phyloP scores from a whole-genome alignment of 2,113 vertebrate genomes.

The Hippocampus comes region DNA sequence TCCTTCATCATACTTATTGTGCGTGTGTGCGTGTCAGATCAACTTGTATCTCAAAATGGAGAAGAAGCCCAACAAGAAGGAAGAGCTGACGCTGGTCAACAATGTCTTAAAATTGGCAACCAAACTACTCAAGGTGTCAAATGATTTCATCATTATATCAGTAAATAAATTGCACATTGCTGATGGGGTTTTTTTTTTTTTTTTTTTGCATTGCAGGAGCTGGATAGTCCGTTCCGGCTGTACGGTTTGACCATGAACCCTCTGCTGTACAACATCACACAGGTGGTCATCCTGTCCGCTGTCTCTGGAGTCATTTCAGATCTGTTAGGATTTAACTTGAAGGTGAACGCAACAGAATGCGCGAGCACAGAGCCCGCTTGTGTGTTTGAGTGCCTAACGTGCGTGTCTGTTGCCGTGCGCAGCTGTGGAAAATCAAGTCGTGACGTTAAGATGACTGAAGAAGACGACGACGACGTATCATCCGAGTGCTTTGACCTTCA shows the following conservation, averaged over 20 bases:
- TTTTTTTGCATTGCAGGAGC: constrained; percentile 71
- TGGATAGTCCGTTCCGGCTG: constrained; percentile 92
- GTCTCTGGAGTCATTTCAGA: constrained; percentile 98
- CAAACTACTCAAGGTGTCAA: constrained; percentile 88
- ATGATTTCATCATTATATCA: background rate
- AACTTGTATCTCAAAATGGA: constrained; percentile 99
- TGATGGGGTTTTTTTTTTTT: too few relatives aligned
- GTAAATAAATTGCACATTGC: background rate
- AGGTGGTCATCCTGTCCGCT: constrained; percentile 96
- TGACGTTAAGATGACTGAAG: constrained; percentile 69
- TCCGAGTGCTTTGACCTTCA: constrained; percentile 80
- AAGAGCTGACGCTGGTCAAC: constrained; percentile 96
- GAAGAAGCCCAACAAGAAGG: constrained; percentile 99
- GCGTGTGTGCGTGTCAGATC: constrained; percentile 74
- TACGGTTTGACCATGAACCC: constrained; percentile 98
- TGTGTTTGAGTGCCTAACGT: background rate
- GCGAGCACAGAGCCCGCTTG: too few relatives aligned
- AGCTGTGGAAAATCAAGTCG: constrained; percentile 99
- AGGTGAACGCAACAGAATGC: constrained; percentile 70
- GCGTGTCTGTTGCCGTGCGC: constrained; percentile 32
- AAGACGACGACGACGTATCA: constrained; percentile 57
- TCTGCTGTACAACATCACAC: constrained; percentile 97
- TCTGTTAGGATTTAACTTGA: constrained; percentile 96
- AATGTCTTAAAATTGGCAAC: constrained; percentile 97
- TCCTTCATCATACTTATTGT: background rate